These are phyloP conservation scores for Miniopterus natalensis DNA, from an alignment of 2,113 vertebrate species.

Conservation along the genomic window DNA sequence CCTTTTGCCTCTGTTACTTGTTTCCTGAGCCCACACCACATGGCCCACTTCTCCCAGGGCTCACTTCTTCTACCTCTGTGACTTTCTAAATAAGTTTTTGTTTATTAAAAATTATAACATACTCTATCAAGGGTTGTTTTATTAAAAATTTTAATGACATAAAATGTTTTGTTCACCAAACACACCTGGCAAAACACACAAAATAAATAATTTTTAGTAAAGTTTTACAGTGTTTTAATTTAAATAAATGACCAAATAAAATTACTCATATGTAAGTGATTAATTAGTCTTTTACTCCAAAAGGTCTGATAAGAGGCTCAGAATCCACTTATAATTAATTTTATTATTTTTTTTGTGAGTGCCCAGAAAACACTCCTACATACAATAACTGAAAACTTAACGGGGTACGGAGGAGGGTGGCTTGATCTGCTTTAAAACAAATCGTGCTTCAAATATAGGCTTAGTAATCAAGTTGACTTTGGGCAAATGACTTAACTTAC, in stretches of 20 bases:
- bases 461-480: background rate
- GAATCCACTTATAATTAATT: background rate
- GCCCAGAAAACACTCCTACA: background rate
- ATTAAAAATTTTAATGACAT: constrained; percentile 41
- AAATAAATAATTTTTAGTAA: background rate
- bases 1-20: background rate
- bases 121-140: background rate
- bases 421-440: background rate
- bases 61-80: too few relatives aligned
- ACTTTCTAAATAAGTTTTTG: background rate
- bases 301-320: background rate
- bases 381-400: background rate
- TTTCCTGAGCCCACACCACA: background rate
- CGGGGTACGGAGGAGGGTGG: fast-evolving
- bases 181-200: background rate
- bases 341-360: background rate
- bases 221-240: background rate
- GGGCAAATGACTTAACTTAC: background rate
- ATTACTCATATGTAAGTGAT: background rate
- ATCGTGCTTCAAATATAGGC: background rate
- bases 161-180: constrained; percentile 2
- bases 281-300: constrained; percentile 46
- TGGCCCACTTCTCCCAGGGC: too few relatives aligned
- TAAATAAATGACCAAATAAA: background rate
- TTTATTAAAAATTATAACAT: background rate